A percentile compares a stretch with the other conserved stretches of the same genome.
Evolutionary conservation across 30 jellyfish, hydroid and myxozoan genomes (phyloP).

Genomic region (Nemopilema nomurai): DNA sequence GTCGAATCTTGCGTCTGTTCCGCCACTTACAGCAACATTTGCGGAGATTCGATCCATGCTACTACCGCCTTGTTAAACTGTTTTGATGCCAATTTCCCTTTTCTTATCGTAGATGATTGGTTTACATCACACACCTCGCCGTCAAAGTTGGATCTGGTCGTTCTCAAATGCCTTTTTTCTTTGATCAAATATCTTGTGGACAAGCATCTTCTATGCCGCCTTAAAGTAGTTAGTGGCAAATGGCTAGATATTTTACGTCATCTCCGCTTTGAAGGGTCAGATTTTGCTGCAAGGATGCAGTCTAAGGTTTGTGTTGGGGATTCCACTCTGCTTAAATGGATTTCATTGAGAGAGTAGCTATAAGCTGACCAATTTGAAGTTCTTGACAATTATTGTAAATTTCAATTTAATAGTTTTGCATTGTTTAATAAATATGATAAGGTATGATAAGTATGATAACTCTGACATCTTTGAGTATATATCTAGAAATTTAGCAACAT

Average conservation of each 20-base stretch:
- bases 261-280: conserved; percentile 20
- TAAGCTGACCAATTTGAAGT: no score
- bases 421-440: no score
- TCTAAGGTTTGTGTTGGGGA: not conserved
- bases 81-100: not conserved
- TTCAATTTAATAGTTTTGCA: no score
- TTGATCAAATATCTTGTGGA: conserved; percentile 33
- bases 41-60: not conserved
- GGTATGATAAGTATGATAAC: no score
- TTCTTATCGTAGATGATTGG: conserved; percentile 16
- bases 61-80: not conserved
- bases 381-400: no score
- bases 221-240: not conserved
- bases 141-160: conserved; percentile 23
- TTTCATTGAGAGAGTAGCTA: no score
- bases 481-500: no score
- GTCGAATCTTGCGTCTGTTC: no score
- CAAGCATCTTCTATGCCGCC: not conserved
- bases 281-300: not conserved
- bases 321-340: no score
- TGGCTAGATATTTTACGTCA: conserved; percentile 32
- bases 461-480: no score
- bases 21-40: not conserved
- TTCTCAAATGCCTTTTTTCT: conserved; percentile 19
- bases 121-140: conserved; percentile 9